phyloP scores from a whole-genome alignment of 2,888 invertebrate species.

The Acrobasis consociella region DNA sequence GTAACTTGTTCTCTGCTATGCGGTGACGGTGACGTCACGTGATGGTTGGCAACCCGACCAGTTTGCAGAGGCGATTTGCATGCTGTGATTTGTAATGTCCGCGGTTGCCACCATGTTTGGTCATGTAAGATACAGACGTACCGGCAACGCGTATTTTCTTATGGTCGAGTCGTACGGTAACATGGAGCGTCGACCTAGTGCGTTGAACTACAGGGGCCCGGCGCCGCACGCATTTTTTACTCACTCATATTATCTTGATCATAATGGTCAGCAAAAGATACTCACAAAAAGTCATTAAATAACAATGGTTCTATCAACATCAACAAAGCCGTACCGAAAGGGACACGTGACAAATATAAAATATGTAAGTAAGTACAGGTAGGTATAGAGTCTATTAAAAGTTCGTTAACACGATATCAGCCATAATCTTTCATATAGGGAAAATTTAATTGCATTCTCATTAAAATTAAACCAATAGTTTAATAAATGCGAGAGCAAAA shows the following conservation, averaged over 20 bases:
- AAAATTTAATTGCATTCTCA: too few species aligned
- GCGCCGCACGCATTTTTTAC: constrained; percentile 59
- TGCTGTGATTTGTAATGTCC: constrained; percentile 49
- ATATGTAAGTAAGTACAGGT: too few species aligned
- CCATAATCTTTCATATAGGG: too few species aligned
- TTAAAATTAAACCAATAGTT: too few species aligned
- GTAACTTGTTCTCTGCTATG: constrained; percentile 69
- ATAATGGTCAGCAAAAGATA: constrained; percentile 32
- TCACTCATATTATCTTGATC: constrained; percentile 48
- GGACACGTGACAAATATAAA: too few species aligned
- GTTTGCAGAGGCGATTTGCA: constrained; percentile 56
- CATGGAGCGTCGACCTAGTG: constrained; percentile 73
- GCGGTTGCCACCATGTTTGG: constrained; percentile 56
- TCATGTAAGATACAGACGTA: constrained; percentile 57
- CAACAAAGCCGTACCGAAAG: constrained; percentile 3
- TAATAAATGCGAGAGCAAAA: too few species aligned
- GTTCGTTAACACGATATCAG: too few species aligned
- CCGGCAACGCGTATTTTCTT: constrained; percentile 62
- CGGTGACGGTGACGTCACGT: constrained; percentile 73
- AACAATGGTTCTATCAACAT: constrained; percentile 2
- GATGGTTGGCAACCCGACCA: constrained; percentile 55
- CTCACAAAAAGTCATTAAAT: constrained; percentile 19
- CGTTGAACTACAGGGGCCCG: constrained; percentile 73
- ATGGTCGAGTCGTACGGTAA: constrained; percentile 73
- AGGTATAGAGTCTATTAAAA: too few species aligned